Percentiles rank a stretch among this genome's conserved stretches.
Conservation (phyloP, 2,113 vertebrate species). For the Elaphurus davidianus region DNA sequence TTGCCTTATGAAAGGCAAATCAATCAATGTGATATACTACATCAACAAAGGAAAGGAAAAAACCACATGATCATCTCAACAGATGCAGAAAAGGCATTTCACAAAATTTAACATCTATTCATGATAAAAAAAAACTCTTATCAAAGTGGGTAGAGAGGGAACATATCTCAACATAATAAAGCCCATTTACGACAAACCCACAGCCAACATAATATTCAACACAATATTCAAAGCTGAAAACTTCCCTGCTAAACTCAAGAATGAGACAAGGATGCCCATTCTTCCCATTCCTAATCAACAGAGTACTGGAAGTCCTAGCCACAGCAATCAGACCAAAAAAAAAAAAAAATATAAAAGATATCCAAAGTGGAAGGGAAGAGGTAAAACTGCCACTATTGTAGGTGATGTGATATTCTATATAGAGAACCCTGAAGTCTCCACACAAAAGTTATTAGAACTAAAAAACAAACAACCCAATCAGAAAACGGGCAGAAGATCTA, state of each 20-base stretch:
- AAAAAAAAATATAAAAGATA: neutral
- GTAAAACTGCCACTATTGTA: neutral
- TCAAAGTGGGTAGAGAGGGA: neutral
- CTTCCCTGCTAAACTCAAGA: neutral
- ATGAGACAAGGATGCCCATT: neutral
- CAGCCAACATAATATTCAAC: neutral
- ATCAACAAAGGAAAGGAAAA: neutral
- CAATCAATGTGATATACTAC: neutral
- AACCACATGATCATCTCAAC: neutral
- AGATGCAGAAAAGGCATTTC: neutral
- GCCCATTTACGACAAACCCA: neutral
- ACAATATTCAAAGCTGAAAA: neutral
- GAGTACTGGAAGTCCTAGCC: neutral
- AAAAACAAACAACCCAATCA: neutral
- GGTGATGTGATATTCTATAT: neutral
- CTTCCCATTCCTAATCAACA: neutral
- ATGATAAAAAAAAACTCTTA: neutral
- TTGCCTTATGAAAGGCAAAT: neutral
- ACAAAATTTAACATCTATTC: neutral
- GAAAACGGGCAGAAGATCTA: neutral
- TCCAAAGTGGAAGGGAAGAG: neutral
- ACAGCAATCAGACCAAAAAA: neutral
- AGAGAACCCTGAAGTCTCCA: neutral
- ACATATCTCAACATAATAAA: neutral
- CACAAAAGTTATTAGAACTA: neutral